A percentile compares a stretch with the other conserved stretches of the same genome.
Evolutionary conservation across 1,140 invertebrate genomes (phyloP).

Genomic region (Aplysia californica): DNA sequence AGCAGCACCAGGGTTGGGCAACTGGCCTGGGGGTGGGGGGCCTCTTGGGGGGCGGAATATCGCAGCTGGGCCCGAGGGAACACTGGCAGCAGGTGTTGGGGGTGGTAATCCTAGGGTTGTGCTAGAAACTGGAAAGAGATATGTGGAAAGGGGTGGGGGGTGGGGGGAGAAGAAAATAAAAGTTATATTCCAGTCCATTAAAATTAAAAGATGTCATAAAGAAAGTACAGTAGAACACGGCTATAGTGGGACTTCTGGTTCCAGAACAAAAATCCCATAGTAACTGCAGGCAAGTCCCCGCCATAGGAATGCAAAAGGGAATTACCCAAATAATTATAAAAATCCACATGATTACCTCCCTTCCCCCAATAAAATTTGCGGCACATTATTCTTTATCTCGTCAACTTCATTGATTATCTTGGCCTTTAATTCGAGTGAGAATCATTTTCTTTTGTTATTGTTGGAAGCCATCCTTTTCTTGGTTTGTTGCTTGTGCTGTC

Average conservation of each 20-base stretch:
- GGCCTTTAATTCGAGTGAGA: too few species aligned
- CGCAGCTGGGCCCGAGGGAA: neutral
- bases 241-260: too few species aligned
- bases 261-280: too few species aligned
- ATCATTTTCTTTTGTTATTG: too few species aligned
- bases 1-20: neutral
- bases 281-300: too few species aligned
- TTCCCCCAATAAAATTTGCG: too few species aligned
- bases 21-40: neutral
- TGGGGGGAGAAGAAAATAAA: neutral
- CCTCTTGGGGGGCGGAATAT: conserved; percentile 7
- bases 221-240: neutral
- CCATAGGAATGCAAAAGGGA: too few species aligned
- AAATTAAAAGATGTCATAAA: neutral
- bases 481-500: too few species aligned
- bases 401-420: too few species aligned
- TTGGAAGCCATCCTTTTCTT: too few species aligned
- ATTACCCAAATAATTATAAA: neutral
- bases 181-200: neutral
- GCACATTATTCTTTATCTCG: too few species aligned
- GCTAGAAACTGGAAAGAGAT: conserved; percentile 5
- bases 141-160: neutral
- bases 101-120: conserved; percentile 4
- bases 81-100: conserved; percentile 9
- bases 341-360: neutral